Evolutionary conservation across 2,888 invertebrate species (phyloP), one percentile per base, ranked within the genome.

Genomic region (Microdon myrmicae): DNA sequence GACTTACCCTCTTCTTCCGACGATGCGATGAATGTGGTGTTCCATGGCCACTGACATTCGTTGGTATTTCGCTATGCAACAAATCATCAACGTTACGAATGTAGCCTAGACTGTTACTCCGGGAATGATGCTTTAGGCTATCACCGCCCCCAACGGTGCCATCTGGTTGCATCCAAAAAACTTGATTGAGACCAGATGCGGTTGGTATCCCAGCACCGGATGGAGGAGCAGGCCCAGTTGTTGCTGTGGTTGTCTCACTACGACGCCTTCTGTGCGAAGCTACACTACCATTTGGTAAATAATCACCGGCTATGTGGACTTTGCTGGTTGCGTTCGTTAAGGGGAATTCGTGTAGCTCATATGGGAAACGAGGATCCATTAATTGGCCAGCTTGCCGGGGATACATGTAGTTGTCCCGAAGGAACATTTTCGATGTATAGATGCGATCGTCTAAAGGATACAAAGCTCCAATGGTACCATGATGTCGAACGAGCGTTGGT

Each of bases 391-490:
- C 72, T 43, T 77, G 77, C 3, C 77, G 74, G 1, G 77, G 77
- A 68, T 77, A 77, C 77, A 77, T 77, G 55, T 76, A 78, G 25
- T 73, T 76, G 41, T 77, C 77, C 44, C 77, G 78, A 19, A 77
- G 68, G 59, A 75, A 77, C 77, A 77, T 75, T 71, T 78, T 76
- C 29, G 70, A 73, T 4, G 77, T 78, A 41, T 77, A 77, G 23
- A 77, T 73, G 25, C 77, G 76, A 72, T 77, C 77, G 31, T 78
- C 71, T 51, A 77, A 74, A 37, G 78, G 78, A 67, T 77, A 78
- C 3, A 77, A 69, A 2, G 69, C 72, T 12, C 77, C 77, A 38
- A 77, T 75, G 26, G 76, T 73, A 38, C 77, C 77, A 60, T 77
- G 77, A 7, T 64, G 64, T 8, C 77, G 71, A 10, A 77, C 74